Conservation (phyloP, 2,888 invertebrate genomes). For the Apodemia hepburni region DNA sequence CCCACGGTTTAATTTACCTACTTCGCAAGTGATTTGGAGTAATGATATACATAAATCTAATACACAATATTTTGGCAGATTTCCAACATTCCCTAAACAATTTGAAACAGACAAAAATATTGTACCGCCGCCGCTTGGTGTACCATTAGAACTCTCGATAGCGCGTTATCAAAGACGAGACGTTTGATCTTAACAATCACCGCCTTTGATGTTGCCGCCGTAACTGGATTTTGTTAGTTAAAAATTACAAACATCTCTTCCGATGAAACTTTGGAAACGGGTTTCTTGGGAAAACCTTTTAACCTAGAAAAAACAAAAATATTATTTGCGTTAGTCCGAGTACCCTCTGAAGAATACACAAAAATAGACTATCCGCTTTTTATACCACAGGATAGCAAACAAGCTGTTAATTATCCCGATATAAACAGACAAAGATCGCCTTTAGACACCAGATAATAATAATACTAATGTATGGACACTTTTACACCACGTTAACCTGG, state of each 20-base stretch:
- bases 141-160: conserved; percentile 6
- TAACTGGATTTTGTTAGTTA: conserved; percentile 55
- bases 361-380: no score
- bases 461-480: no score
- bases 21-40: background rate
- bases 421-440: no score
- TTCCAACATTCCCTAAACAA: background rate
- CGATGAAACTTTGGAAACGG: conserved; percentile 40
- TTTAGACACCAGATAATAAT: no score
- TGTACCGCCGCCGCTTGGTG: background rate
- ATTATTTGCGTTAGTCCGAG: background rate
- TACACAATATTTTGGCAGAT: background rate
- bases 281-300: conserved; percentile 22
- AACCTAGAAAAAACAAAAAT: background rate
- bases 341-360: background rate
- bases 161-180: conserved; percentile 10
- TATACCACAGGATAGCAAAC: no score
- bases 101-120: background rate
- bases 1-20: background rate
- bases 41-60: background rate
- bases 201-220: conserved; percentile 46
- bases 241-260: conserved; percentile 52
- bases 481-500: no score
- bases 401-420: no score
- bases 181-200: conserved; percentile 56